These are phyloP conservation scores for Hydrolagus affinis DNA, from an alignment of 2,113 vertebrate species.

Conservation along the genomic window DNA sequence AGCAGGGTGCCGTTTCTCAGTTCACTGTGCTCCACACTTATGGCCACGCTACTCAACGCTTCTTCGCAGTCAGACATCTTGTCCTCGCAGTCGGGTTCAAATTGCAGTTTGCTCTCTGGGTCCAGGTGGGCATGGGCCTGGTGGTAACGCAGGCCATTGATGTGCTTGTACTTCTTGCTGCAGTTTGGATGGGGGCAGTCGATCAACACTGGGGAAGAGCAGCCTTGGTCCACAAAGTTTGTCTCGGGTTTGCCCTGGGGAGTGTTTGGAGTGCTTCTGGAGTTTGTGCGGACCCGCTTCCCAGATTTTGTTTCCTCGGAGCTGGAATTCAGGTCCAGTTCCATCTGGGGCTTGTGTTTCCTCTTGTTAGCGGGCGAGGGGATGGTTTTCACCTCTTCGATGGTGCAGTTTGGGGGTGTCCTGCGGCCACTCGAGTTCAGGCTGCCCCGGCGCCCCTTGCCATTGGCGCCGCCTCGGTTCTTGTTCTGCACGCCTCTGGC, in stretches of 20 bases:
- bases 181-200: constrained; percentile 97
- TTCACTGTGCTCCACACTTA: constrained; percentile 67
- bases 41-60: constrained; percentile 61
- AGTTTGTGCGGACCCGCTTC: constrained; percentile 86
- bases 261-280: constrained; percentile 86
- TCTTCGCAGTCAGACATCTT: constrained; percentile 92
- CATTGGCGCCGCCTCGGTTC: constrained; percentile 79
- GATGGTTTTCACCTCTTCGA: constrained; percentile 82
- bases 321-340: constrained; percentile 81
- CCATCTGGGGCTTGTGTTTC: constrained; percentile 81
- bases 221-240: constrained; percentile 85
- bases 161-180: constrained; percentile 99
- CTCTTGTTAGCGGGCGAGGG: constrained; percentile 74
- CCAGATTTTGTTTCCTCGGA: constrained; percentile 79
- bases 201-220: constrained; percentile 85
- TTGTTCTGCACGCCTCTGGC: constrained; percentile 79
- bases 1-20: constrained; percentile 45
- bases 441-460: constrained; percentile 81
- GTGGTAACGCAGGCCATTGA: constrained; percentile 92
- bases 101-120: constrained; percentile 80
- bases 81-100: constrained; percentile 83
- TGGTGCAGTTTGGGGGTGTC: constrained; percentile 75
- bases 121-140: constrained; percentile 95
- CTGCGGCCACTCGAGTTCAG: constrained; percentile 81
- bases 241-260: constrained; percentile 84